Base-by-base conservation (phyloP, 2,888 invertebrate genomes). In the Serripes groenlandicus region DNA sequence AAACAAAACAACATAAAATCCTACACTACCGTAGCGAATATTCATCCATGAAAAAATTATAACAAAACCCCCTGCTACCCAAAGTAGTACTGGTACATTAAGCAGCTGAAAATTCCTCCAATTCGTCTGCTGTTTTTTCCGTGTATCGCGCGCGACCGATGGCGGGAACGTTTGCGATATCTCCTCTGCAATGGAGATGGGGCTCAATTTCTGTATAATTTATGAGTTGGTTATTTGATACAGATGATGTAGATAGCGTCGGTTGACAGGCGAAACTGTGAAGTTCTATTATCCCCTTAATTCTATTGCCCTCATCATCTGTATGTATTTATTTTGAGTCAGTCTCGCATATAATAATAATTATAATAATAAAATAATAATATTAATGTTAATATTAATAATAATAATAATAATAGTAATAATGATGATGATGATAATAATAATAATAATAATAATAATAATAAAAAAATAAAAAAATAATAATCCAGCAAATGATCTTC, bases 151-250 rank as follows among this genome's bases (percentile, higher is more conserved):
- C 62, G 62, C 62, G 62, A 62, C 62, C 62, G 32, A 35, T 62
- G 62, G 62, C 62, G 62, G 62, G 62, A 62, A 34, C 30, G 62
- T 62, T 62, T 62, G 18, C n/a, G 62, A 32, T 62, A 62, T 62
- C 62, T 62, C 62, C 15, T 62, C 62, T 34, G 35, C 62, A 62
- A 62, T 62, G 62, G 32, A 35, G 32, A 32, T 15, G 34, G 62
- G 34, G 66, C 66, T 66, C 66, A 66, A 35, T 66, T 66, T 66
- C 66, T 66, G 66, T 66, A 66, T 66, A 66, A 66, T 66, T 66
- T 66, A 66, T 66, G 66, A 66, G 66, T 66, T 66, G 28, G 66
- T 66, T 66, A 66, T 66, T 66, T 66, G 66, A 66, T 66, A 66
- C 66, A 23, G 66, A 66, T 42, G 56, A 56, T 56, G 23, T 11